Evolutionary conservation across 2,797 vertebrate species (phyloP).

Genomic region (Clarias fuscus): DNA sequence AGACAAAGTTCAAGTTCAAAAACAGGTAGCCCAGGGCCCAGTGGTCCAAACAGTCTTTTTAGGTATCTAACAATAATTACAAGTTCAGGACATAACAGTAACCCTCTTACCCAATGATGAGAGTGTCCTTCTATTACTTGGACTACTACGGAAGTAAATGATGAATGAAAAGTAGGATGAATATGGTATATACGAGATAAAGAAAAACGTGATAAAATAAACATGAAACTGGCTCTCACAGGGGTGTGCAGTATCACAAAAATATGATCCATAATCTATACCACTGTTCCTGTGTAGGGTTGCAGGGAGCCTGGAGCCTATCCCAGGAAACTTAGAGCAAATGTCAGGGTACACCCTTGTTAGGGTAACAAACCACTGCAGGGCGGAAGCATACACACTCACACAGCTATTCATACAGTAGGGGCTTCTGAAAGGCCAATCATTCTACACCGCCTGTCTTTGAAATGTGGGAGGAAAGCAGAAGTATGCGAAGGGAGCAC

Average conservation of each 20-base stretch:
- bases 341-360: too few relatives aligned
- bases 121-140: neutral
- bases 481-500: too few relatives aligned
- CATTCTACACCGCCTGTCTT: too few relatives aligned
- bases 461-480: too few relatives aligned
- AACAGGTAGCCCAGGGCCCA: neutral
- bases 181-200: neutral
- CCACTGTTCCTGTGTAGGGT: too few relatives aligned
- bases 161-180: neutral
- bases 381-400: too few relatives aligned
- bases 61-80: neutral
- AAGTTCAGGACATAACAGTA: neutral
- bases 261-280: neutral
- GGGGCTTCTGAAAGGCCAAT: too few relatives aligned
- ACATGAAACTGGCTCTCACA: neutral
- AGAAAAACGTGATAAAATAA: neutral
- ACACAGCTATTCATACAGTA: too few relatives aligned
- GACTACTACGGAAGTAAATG: neutral
- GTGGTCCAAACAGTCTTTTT: neutral
- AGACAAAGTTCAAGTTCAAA: neutral
- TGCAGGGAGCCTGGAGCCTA: too few relatives aligned
- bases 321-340: too few relatives aligned
- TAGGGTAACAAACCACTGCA: too few relatives aligned
- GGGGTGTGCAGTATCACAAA: neutral
- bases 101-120: neutral